Base-by-base conservation (phyloP, 2,797 vertebrate species). In the Ara ararauna region DNA sequence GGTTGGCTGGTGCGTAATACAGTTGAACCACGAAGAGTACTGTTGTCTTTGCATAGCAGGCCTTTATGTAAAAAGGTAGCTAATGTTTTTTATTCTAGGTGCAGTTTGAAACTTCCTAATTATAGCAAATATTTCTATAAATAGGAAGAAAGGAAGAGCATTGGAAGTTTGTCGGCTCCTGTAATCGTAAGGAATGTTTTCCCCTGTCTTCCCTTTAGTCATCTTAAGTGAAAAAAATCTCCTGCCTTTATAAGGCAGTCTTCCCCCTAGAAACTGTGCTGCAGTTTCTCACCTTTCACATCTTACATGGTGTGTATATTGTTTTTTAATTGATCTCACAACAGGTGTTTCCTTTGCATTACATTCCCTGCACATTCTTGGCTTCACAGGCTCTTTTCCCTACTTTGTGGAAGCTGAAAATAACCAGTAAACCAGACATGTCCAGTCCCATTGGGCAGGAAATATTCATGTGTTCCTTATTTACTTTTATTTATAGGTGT, bases 261-360 rank as follows among this genome's bases (percentile, higher is more conserved):
- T 79, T 80, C 11, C 24, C 23, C 36, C 20, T 61, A 48, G 42
- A 84, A 89, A 32, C n/a, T 81, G 44, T 70, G 44, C 61, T 90
- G 62, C 50, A 53, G 17, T 74, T 32, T 92, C 74, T 87, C 81
- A 50, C 51, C 66, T 90, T 86, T 79, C 70, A 60, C 40, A 85
- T 74, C 44, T 66, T 76, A 50, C 36, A 42, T 5, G 2, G 17
- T 56, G 38, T 51, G 9, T 87, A 9, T 71, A 50, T 61, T 14
- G 4, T 2, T 90, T 82, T 89, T 92, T 61, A 79, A 66, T 91
- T 94, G 94, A 92, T 71, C 73, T 95, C 84, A 68, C 58, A 93
- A 93, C 93, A 96, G 95, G 94, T 96, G 93, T 87, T 96, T 96
- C 95, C 93, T 89, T 89, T 93, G 42, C 54, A 19, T 93, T 93